phyloP scores from a whole-genome alignment of 1,140 invertebrate species.

The Metaphire vulgaris region DNA sequence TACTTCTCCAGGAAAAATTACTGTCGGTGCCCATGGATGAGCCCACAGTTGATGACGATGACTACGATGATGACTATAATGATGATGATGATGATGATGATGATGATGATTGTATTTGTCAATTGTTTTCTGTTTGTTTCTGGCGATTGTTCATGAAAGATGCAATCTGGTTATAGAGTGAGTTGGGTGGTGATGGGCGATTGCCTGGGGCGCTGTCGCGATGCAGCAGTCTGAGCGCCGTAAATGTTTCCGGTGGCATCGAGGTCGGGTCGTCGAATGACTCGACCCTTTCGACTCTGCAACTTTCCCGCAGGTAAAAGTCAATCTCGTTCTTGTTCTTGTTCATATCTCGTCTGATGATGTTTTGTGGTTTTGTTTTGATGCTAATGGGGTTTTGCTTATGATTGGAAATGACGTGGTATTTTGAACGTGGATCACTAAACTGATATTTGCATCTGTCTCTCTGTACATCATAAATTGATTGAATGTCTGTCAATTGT shows the following conservation, averaged over 20 bases:
- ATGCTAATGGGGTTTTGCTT: not conserved
- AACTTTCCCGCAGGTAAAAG: not conserved
- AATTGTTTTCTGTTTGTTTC: too few species aligned
- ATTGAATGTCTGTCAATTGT: too few species aligned
- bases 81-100: too few species aligned
- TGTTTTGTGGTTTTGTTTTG: not conserved
- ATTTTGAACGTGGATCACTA: too few species aligned
- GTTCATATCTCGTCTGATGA: not conserved
- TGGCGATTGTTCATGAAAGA: slow-evolving; percentile 4
- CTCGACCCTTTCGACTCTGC: slow-evolving; percentile 7
- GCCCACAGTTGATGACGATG: too few species aligned
- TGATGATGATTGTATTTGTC: too few species aligned
- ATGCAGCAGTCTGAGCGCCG: slow-evolving; percentile 14
- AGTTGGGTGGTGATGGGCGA: not conserved
- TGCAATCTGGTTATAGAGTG: slow-evolving; percentile 5
- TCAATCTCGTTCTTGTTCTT: slow-evolving; percentile 5
- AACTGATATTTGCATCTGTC: too few species aligned
- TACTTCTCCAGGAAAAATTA: too few species aligned
- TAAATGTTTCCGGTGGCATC: slow-evolving; percentile 17
- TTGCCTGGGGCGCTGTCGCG: slow-evolving; percentile 5
- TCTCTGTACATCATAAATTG: too few species aligned
- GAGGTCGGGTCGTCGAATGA: slow-evolving; percentile 7
- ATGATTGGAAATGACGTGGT: too few species aligned
- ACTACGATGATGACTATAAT: too few species aligned
- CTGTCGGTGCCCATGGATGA: too few species aligned